These are phyloP conservation scores for Drosophila leonis DNA, from an alignment of 2,888 invertebrate species.

Conservation along the genomic window DNA sequence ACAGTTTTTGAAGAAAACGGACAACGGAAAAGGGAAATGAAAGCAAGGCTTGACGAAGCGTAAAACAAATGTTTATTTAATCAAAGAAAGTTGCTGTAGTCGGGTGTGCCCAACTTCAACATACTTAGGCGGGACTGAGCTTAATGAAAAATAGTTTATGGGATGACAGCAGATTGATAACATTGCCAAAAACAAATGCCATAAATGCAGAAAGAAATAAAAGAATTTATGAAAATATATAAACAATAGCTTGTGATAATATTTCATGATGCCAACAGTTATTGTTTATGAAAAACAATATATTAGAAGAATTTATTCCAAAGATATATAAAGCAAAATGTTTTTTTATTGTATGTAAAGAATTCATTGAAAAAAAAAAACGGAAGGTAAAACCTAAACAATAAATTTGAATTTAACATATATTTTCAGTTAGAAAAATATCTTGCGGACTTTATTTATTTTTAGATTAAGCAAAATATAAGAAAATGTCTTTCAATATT, in stretches of 20 bases:
- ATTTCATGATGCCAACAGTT: neutral
- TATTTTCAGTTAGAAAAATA: neutral
- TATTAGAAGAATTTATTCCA: neutral
- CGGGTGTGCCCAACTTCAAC: neutral
- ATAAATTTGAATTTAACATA: neutral
- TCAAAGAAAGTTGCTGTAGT: neutral
- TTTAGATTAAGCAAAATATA: too few species aligned
- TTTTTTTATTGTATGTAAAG: too few species aligned
- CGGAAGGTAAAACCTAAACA: neutral
- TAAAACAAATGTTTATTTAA: slow-evolving; percentile 45
- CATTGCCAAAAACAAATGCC: neutral
- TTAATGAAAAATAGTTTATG: neutral
- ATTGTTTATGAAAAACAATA: neutral
- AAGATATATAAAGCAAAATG: too few species aligned
- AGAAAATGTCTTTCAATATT: neutral
- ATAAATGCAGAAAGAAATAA: neutral
- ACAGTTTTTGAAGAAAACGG: neutral
- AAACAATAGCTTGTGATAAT: neutral
- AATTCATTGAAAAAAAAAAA: too few species aligned
- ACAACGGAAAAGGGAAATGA: slow-evolving; percentile 1
- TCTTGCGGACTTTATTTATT: neutral
- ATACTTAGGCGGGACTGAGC: neutral
- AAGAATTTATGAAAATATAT: neutral
- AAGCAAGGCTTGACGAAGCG: slow-evolving; percentile 20
- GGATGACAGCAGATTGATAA: neutral